Evolutionary conservation across 2,888 invertebrate genomes (phyloP), one percentile per base, ranked within the genome.

Genomic region (Tetanocera ferruginea): DNA sequence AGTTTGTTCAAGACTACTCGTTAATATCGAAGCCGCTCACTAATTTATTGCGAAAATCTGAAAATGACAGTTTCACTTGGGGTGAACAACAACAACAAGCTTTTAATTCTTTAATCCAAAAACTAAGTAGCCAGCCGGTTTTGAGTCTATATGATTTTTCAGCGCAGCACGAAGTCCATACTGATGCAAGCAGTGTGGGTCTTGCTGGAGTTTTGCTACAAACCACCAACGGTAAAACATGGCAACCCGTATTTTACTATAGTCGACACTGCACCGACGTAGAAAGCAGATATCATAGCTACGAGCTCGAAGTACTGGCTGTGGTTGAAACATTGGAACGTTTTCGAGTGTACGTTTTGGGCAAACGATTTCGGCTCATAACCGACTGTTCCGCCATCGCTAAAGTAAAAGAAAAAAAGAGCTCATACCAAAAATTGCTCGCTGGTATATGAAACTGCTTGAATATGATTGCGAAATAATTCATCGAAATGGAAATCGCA

Each of bases 141-240:
- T n/a, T n/a, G n/a, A n/a, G n/a, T n/a, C n/a, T n/a, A n/a, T n/a
- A n/a, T n/a, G n/a, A n/a, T n/a, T n/a, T n/a, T n/a, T n/a, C n/a
- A n/a, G n/a, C n/a, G n/a, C n/a, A n/a, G n/a, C n/a, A n/a, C n/a
- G n/a, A n/a, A n/a, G n/a, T n/a, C n/a, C n/a, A n/a, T n/a, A n/a
- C n/a, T n/a, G n/a, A n/a, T n/a, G n/a, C n/a, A n/a, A n/a, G n/a
- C n/a, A n/a, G n/a, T n/a, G n/a, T n/a, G n/a, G n/a, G n/a, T n/a
- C n/a, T n/a, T n/a, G n/a, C 83, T 19, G 83, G 76, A 8, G 75
- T 83, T 9, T 55, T 83, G 2, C 51, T 83, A 9, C 80, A 82
- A 70, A 78, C 77, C 0, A 55, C 17, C 0, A 76, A 78, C 73
- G 71, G 70, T 0, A 80, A 77, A 14, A 51, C 43, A 17, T 81